Conservation (phyloP, 1,140 invertebrate species). For the Drosophila melanica region DNA sequence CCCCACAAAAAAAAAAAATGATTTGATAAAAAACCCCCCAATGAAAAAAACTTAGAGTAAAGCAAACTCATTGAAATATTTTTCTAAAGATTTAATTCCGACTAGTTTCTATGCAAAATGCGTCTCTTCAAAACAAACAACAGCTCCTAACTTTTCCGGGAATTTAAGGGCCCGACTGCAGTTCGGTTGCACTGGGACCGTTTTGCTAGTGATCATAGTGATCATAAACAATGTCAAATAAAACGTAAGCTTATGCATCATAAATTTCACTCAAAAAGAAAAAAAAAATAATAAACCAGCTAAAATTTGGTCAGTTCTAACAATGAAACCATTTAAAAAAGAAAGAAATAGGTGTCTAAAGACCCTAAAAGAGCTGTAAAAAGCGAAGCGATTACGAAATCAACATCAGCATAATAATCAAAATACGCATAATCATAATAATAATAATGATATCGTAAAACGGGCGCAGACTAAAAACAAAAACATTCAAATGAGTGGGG, state of each 20-base stretch:
- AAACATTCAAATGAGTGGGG: slow-evolving; percentile 29
- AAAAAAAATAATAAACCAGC: slow-evolving; percentile 38
- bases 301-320: slow-evolving; percentile 54
- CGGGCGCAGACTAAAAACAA: neutral
- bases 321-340: slow-evolving; percentile 58
- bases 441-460: slow-evolving; percentile 48
- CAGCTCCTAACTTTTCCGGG: neutral
- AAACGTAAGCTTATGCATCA: slow-evolving; percentile 62
- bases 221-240: slow-evolving; percentile 54
- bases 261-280: slow-evolving; percentile 67
- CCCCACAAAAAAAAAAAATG: too few species aligned
- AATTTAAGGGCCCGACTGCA: slow-evolving; percentile 28
- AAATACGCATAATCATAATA: slow-evolving; percentile 41
- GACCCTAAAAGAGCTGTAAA: slow-evolving; percentile 17
- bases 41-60: too few species aligned
- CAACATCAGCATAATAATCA: slow-evolving; percentile 15
- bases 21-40: too few species aligned
- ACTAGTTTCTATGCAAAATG: too few species aligned
- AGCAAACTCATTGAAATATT: too few species aligned
- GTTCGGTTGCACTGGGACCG: slow-evolving; percentile 45
- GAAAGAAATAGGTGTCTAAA: neutral
- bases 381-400: slow-evolving; percentile 61
- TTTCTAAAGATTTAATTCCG: too few species aligned
- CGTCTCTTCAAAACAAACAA: too few species aligned
- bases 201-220: slow-evolving; percentile 38